These are phyloP conservation scores for Meriones psammophilus DNA, from an alignment of 2,797 vertebrate genomes.

Conservation along the genomic window DNA sequence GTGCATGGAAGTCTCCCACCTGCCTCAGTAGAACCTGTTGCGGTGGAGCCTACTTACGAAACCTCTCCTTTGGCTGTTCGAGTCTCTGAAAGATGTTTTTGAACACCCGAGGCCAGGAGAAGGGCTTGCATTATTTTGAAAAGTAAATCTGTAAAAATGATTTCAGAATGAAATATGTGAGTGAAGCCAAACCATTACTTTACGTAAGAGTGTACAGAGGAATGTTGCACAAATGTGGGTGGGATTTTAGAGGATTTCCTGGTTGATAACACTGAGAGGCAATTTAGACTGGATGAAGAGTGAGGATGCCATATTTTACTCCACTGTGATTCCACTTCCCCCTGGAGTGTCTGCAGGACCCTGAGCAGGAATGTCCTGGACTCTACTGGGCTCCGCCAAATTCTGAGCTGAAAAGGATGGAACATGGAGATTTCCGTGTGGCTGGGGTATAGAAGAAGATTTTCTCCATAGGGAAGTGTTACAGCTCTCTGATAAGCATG, in stretches of 20 bases:
- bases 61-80: background rate
- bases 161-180: constrained; percentile 46
- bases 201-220: background rate
- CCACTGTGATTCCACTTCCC: no score
- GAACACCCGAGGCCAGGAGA: constrained; percentile 18
- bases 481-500: no score
- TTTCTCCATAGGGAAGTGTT: no score
- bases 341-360: no score
- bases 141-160: constrained; percentile 23
- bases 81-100: constrained; percentile 40
- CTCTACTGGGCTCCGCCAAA: no score
- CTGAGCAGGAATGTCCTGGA: no score
- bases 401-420: no score
- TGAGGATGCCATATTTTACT: background rate
- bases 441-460: no score
- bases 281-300: background rate
- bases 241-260: constrained; percentile 22
- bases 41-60: background rate
- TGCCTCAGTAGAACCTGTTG: background rate
- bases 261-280: background rate
- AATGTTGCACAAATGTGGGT: background rate
- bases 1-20: background rate
- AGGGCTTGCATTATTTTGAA: constrained; percentile 40
- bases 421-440: no score
- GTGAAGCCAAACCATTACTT: background rate